These are phyloP conservation scores for Drosophila simulans DNA, from an alignment of 1,140 invertebrate genomes.

Conservation along the genomic window DNA sequence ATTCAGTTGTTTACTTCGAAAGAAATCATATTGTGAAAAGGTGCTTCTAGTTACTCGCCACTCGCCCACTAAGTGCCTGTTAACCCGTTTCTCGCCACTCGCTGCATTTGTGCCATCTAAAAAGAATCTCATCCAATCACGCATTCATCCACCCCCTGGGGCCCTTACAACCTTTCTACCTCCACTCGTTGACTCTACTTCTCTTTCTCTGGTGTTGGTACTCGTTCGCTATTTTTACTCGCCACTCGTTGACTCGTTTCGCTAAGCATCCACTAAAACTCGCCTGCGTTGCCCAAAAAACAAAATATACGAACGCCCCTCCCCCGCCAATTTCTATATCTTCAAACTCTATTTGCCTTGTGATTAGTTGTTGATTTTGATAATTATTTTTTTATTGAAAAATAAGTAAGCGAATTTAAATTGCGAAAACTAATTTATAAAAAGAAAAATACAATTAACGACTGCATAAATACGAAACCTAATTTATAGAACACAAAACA, in stretches of 20 bases:
- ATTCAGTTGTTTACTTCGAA: neutral
- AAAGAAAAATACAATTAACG: slow-evolving; percentile 56
- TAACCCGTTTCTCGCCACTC: slow-evolving; percentile 46
- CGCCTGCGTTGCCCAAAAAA: slow-evolving; percentile 36
- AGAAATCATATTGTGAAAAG: slow-evolving; percentile 28
- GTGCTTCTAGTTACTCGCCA: slow-evolving; percentile 5
- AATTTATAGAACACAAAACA: slow-evolving; percentile 50
- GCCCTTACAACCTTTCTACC: slow-evolving; percentile 14
- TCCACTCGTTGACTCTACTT: slow-evolving; percentile 26
- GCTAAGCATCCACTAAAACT: slow-evolving; percentile 45
- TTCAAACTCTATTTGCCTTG: slow-evolving; percentile 79
- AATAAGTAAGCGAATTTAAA: slow-evolving; percentile 69
- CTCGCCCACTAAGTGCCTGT: slow-evolving; percentile 42
- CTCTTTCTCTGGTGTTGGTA: slow-evolving; percentile 45
- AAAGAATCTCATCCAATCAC: slow-evolving; percentile 60
- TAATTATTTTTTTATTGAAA: slow-evolving; percentile 24
- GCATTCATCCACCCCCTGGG: slow-evolving; percentile 16
- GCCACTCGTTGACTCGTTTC: slow-evolving; percentile 59
- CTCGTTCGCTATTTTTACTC: slow-evolving; percentile 49
- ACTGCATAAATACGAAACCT: slow-evolving; percentile 65
- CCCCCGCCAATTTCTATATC: slow-evolving; percentile 33
- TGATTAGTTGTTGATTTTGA: slow-evolving; percentile 75
- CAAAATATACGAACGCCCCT: neutral
- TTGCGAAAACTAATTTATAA: slow-evolving; percentile 68
- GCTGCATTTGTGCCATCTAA: slow-evolving; percentile 59